Conservation (phyloP, 2,888 invertebrate genomes). For the Frankliniella fusca region DNA sequence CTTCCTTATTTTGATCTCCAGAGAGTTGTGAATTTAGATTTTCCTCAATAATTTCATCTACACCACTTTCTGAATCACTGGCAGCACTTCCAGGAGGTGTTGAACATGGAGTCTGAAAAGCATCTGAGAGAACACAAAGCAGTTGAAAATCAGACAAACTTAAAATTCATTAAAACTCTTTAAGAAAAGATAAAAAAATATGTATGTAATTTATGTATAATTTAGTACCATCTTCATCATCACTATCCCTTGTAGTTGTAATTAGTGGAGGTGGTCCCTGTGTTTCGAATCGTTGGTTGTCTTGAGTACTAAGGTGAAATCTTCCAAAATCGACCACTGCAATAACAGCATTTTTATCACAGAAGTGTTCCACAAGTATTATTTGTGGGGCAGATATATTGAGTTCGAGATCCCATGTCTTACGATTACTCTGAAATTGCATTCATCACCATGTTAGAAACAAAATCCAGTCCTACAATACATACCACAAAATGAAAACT, state of each 20-base stretch:
- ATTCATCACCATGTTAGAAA: slow-evolving; percentile 15
- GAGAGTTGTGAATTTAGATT: slow-evolving; percentile 38
- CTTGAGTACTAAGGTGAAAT: slow-evolving; percentile 59
- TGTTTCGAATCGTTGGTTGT: slow-evolving; percentile 43
- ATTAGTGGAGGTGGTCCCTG: slow-evolving; percentile 42
- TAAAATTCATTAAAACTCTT: too few relatives aligned
- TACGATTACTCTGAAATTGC: slow-evolving; percentile 56
- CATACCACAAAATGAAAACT: slow-evolving; percentile 1
- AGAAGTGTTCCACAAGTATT: slow-evolving; percentile 77
- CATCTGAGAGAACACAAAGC: slow-evolving; percentile 45
- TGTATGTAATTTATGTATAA: neutral
- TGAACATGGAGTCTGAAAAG: slow-evolving; percentile 79
- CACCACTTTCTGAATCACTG: slow-evolving; percentile 51
- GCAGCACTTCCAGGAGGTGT: slow-evolving; percentile 78
- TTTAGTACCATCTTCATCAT: slow-evolving; percentile 50
- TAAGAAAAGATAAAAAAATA: slow-evolving; percentile 31
- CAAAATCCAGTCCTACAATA: slow-evolving; percentile 25
- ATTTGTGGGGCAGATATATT: slow-evolving; percentile 94
- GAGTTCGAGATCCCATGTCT: slow-evolving; percentile 80
- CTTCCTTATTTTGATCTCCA: slow-evolving; percentile 36
- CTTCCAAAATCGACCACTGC: slow-evolving; percentile 89
- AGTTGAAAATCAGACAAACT: slow-evolving; percentile 17
- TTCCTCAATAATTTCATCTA: slow-evolving; percentile 43
- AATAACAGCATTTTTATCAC: slow-evolving; percentile 68
- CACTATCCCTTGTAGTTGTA: slow-evolving; percentile 39